phyloP scores from a whole-genome alignment of 1,140 invertebrate species.

The Pseudomyrmex flavicornis region DNA sequence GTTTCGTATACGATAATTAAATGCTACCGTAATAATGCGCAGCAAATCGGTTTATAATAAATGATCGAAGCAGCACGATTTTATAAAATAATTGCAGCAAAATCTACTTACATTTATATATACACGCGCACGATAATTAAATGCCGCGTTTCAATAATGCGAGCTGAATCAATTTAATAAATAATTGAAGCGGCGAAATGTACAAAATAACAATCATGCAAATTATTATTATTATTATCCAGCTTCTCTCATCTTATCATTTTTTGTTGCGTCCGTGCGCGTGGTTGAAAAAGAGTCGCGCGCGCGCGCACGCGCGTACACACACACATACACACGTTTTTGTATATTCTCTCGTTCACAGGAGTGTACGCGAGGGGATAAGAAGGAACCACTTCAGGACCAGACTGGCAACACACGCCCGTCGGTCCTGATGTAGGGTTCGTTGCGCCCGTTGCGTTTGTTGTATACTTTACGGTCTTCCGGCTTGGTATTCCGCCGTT shows the following conservation, averaged over 20 bases:
- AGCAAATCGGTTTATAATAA: not conserved
- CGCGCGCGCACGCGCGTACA: too few species aligned
- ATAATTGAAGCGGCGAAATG: not conserved
- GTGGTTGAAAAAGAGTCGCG: too few species aligned
- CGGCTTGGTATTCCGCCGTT: conserved; percentile 58
- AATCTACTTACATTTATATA: too few species aligned
- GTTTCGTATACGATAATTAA: conserved; percentile 20
- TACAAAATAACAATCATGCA: not conserved
- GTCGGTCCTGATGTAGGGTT: conserved; percentile 36
- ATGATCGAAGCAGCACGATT: too few species aligned
- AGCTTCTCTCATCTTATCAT: too few species aligned
- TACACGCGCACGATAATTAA: not conserved
- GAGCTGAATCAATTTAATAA: not conserved
- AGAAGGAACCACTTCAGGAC: not conserved
- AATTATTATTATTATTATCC: conserved; percentile 7
- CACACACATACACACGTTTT: conserved; percentile 1
- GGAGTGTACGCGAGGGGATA: too few species aligned
- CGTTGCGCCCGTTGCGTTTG: conserved; percentile 66
- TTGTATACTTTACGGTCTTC: conserved; percentile 71
- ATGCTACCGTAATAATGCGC: conserved; percentile 1
- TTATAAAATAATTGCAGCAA: too few species aligned
- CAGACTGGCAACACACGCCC: not conserved
- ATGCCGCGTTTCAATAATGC: too few species aligned
- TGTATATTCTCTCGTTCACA: conserved; percentile 5
- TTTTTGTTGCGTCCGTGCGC: not conserved